Conservation (phyloP, 30 jellyfish, hydroid and myxozoan species). For the Cassiopea andromeda region DNA sequence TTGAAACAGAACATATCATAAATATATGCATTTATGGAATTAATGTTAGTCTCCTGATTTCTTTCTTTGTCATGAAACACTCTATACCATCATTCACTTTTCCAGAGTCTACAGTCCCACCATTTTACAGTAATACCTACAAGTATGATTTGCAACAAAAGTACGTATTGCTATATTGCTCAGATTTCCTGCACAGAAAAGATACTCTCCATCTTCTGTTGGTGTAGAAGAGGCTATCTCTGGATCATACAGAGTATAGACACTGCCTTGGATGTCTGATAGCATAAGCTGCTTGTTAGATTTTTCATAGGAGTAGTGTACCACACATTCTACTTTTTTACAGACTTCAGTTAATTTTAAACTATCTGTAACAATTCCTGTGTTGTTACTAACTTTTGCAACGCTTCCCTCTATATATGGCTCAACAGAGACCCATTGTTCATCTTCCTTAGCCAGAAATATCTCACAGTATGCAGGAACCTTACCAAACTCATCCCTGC, state of each 20-base stretch:
- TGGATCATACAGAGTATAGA: too few species aligned
- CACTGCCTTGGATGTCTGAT: too few species aligned
- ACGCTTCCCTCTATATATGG: constrained; percentile 38
- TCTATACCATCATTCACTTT: not conserved
- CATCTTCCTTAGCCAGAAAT: constrained; percentile 29
- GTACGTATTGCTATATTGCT: too few species aligned
- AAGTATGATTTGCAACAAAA: constrained; percentile 6
- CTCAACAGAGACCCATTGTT: constrained; percentile 45
- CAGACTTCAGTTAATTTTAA: not conserved
- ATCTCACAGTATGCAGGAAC: too few species aligned
- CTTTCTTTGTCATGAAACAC: not conserved
- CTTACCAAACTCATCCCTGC: too few species aligned
- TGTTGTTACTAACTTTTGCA: constrained; percentile 18
- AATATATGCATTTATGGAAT: not conserved
- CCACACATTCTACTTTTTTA: constrained; percentile 28
- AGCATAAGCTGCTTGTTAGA: not conserved
- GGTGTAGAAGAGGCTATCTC: too few species aligned
- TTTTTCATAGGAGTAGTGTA: constrained; percentile 25
- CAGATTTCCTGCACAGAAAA: constrained; percentile 59
- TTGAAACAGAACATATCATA: too few species aligned
- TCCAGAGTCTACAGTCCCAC: not conserved
- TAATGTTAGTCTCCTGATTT: not conserved
- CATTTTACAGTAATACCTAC: constrained; percentile 16
- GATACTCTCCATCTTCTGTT: too few species aligned
- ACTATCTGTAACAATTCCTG: not conserved